Evolutionary conservation across 2,888 invertebrate species (phyloP).

Genomic region (Aquatica leii): DNA sequence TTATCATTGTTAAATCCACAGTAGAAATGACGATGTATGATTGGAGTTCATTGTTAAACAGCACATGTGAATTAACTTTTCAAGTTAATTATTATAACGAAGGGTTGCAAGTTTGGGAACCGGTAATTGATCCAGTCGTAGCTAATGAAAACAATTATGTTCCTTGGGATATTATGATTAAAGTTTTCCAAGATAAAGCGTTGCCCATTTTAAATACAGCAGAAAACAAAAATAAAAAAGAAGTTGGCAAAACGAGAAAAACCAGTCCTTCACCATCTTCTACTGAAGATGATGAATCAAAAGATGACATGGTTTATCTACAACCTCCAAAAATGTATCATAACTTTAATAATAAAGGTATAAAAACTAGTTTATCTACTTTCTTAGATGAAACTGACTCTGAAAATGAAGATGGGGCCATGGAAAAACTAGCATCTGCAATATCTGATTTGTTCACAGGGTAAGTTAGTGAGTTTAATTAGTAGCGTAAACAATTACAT

Average conservation of each 20-base stretch:
- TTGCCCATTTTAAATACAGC: constrained; percentile 51
- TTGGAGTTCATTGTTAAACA: constrained; percentile 67
- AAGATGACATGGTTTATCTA: constrained; percentile 60
- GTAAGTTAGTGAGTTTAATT: constrained; percentile 55
- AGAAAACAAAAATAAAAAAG: constrained; percentile 47
- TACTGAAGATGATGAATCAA: constrained; percentile 57
- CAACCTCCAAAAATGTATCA: constrained; percentile 55
- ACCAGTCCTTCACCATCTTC: constrained; percentile 50
- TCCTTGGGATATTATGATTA: constrained; percentile 77
- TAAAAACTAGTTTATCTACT: constrained; percentile 65
- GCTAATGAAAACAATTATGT: constrained; percentile 71
- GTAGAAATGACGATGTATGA: constrained; percentile 70
- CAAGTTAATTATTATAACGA: constrained; percentile 62
- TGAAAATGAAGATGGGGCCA: constrained; percentile 74
- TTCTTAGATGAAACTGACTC: constrained; percentile 73
- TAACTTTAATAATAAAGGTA: constrained; percentile 53
- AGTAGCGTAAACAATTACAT: not conserved
- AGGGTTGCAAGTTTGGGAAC: constrained; percentile 75
- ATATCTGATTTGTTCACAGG: constrained; percentile 81
- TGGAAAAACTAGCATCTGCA: constrained; percentile 76
- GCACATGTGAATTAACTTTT: constrained; percentile 58
- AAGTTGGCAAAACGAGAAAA: constrained; percentile 43
- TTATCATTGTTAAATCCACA: constrained; percentile 65
- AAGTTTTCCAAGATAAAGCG: constrained; percentile 66
- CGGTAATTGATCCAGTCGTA: constrained; percentile 78